These are phyloP conservation scores for Trichonephila inaurata DNA, from an alignment of 1,140 invertebrate genomes.

Conservation along the genomic window DNA sequence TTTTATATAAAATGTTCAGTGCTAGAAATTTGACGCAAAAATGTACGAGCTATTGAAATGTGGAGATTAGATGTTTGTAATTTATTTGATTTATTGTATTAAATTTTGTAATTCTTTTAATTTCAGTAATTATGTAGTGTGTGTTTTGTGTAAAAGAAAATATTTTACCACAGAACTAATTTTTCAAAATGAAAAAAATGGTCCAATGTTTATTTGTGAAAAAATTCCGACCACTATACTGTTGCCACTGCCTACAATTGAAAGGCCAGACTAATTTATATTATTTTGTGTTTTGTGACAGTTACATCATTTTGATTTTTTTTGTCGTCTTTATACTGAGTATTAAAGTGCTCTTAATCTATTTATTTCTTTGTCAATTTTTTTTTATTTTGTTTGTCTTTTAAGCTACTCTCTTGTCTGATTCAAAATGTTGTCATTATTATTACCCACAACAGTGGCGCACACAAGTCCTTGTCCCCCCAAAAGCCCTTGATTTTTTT, in stretches of 20 bases:
- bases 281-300: conserved; percentile 62
- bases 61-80: not conserved
- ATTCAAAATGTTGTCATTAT: too few relatives aligned
- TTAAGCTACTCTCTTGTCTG: too few relatives aligned
- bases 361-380: conserved; percentile 9
- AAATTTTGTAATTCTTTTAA: not conserved
- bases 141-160: not conserved
- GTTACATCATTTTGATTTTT: conserved; percentile 60
- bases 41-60: not conserved
- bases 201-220: conserved; percentile 55
- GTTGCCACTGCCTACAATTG: conserved; percentile 66
- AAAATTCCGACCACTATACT: conserved; percentile 37
- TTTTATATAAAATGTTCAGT: conserved; percentile 25
- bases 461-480: too few relatives aligned
- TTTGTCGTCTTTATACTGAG: conserved; percentile 62
- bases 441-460: too few relatives aligned
- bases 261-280: conserved; percentile 74
- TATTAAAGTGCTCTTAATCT: conserved; percentile 74
- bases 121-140: not conserved
- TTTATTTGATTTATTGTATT: not conserved
- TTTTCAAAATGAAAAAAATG: not conserved
- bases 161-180: not conserved
- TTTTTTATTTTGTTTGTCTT: not conserved
- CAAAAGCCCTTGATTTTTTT: too few relatives aligned
- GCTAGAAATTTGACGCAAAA: conserved; percentile 10